Evolutionary conservation across 2,888 invertebrate genomes (phyloP), one percentile per base, ranked within the genome.

Genomic region (Cistogaster globosa): DNA sequence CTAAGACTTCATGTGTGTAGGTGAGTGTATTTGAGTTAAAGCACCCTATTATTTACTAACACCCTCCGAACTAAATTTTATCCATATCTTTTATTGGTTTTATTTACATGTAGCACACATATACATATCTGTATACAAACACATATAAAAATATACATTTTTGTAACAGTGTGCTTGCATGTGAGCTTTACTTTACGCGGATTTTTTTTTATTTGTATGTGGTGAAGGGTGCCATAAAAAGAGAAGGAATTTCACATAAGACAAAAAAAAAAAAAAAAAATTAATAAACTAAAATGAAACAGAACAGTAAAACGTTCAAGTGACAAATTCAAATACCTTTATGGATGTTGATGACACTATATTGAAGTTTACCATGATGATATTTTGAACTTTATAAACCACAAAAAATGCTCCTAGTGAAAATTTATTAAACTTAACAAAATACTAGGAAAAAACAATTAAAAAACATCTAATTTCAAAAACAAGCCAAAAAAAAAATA

Each of bases 41-140:
- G 67, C 65, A 76, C 77, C 83, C 78, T 36, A 51, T 83, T 55
- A 58, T 36, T 63, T 68, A 67, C 74, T 51, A 63, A 68, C 72
- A 68, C 62, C 11, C 38, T 63, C 60, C n/a, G 7, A 53, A 48
- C 57, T 26, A 63, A 84, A 71, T 9, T 65, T 20, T 69, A 65
- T 36, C 53, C 67, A 38, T 48, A 53, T 67, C 38, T 71, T 71
- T 26, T 20, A 12, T 14, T 58, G 18, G 8, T 63, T 36, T 55
- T 76, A 7, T 84, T 80, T 58, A 63, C 60, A 20, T 75, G n/a
- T 42, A 67, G 18, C 51, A 36, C 38, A 53, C 18, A 14, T 16
- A 48, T 9, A 20, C 51, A 48, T n/a, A n/a, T 5, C 26, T n/a
- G 18, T 16, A 48, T 11, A 20, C 53, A 48, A 16, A n/a, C 6